These are phyloP conservation scores for Squalus acanthias DNA, from an alignment of 2,797 vertebrate genomes.

Conservation along the genomic window DNA sequence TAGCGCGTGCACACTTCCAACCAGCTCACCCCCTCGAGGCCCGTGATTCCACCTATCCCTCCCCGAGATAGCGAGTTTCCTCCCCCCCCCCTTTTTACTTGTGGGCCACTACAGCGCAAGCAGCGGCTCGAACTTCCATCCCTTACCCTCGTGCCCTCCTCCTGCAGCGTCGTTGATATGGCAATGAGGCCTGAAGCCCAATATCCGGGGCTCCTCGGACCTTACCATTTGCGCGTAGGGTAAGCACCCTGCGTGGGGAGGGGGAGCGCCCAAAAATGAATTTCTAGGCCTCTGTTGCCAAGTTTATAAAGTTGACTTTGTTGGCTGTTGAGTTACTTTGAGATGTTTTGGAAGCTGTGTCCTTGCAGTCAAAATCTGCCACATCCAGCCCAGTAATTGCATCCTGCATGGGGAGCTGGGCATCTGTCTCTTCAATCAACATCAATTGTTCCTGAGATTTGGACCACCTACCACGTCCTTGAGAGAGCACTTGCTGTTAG, in stretches of 20 bases:
- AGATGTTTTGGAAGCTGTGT: background rate
- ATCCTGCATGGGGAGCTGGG: background rate
- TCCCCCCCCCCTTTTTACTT: too few relatives aligned
- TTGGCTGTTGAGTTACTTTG: background rate
- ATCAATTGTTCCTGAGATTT: background rate
- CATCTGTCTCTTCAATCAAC: background rate
- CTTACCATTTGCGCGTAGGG: background rate
- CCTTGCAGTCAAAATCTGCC: background rate
- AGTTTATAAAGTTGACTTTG: background rate
- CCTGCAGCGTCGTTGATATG: background rate
- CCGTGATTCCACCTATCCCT: too few relatives aligned
- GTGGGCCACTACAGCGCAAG: too few relatives aligned
- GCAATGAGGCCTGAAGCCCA: background rate
- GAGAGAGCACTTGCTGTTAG: background rate
- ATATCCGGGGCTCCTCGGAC: background rate
- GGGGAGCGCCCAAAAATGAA: too few relatives aligned
- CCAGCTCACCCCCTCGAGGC: too few relatives aligned
- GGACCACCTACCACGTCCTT: background rate
- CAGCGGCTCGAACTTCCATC: too few relatives aligned
- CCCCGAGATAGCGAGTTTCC: too few relatives aligned
- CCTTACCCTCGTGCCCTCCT: background rate
- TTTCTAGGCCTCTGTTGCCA: background rate
- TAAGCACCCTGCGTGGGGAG: background rate
- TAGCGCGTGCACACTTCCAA: too few relatives aligned
- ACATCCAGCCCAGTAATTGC: background rate